These are phyloP conservation scores for Bimastos eiseni DNA, from an alignment of 2,888 invertebrate genomes.

Conservation along the genomic window DNA sequence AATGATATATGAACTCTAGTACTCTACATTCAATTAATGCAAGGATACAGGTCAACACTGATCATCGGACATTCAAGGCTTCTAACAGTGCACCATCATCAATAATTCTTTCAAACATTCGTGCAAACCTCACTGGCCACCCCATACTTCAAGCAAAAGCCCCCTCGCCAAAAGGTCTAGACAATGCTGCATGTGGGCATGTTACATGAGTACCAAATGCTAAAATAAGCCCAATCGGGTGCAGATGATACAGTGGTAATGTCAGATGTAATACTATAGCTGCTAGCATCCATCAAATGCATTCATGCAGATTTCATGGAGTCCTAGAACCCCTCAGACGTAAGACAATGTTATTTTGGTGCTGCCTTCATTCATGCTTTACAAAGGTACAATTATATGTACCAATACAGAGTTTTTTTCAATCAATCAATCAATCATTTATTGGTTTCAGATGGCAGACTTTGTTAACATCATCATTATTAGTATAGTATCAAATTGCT, in stretches of 20 bases:
- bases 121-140: neutral
- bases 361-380: too few species aligned
- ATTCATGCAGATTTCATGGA: neutral
- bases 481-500: too few species aligned
- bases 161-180: neutral
- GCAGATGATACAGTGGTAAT: neutral
- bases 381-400: neutral
- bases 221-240: neutral
- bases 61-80: neutral
- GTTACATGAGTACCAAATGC: neutral
- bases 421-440: too few species aligned
- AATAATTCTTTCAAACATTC: neutral
- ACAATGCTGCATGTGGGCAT: neutral
- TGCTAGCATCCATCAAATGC: neutral
- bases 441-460: too few species aligned
- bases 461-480: too few species aligned
- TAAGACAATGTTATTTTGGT: neutral
- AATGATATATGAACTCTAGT: too few species aligned
- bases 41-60: neutral
- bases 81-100: neutral
- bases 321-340: neutral
- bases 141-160: neutral
- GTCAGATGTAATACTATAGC: neutral
- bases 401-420: neutral
- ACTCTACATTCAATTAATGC: neutral